These are phyloP conservation scores for Sphaerophoria taeniata DNA, from an alignment of 2,888 invertebrate genomes.

Conservation along the genomic window DNA sequence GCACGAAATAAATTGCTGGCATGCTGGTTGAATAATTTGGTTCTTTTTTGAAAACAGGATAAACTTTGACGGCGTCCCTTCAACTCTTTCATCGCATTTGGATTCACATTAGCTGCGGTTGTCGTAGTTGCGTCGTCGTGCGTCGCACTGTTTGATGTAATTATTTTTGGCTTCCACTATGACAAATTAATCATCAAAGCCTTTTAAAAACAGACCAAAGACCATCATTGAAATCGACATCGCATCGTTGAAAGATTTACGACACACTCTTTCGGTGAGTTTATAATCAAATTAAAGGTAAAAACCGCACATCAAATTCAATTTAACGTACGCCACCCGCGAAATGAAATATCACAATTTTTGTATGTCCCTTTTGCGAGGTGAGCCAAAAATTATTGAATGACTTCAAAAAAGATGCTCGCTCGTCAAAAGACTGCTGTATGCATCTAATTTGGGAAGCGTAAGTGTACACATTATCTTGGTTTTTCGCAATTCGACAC, in stretches of 20 bases:
- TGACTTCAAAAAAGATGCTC: conserved; percentile 35
- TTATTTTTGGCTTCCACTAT: conserved; percentile 50
- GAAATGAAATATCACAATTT: conserved; percentile 53
- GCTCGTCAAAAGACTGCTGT: not conserved
- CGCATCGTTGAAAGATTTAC: conserved; percentile 64
- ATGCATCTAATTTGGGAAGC: conserved; percentile 57
- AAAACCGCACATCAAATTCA: conserved; percentile 54
- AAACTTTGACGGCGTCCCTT: conserved; percentile 4
- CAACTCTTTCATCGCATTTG: conserved; percentile 43
- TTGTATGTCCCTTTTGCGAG: not conserved
- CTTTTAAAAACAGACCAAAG: conserved; percentile 28
- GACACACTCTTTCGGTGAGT: conserved; percentile 42
- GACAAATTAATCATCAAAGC: conserved; percentile 64
- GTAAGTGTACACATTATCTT: not conserved
- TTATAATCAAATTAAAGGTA: conserved; percentile 68
- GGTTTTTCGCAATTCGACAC: conserved; percentile 65
- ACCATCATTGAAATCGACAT: conserved; percentile 8
- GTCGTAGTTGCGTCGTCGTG: too few species aligned
- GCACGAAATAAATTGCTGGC: conserved; percentile 56
- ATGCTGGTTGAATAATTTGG: conserved; percentile 53
- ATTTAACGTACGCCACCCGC: conserved; percentile 67
- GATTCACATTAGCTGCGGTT: not conserved
- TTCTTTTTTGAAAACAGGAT: conserved; percentile 2
- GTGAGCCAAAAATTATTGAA: conserved; percentile 9
- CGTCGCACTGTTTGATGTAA: conserved; percentile 38